Evolutionary conservation across 2,797 vertebrate species (phyloP).

Genomic region (Oryzias sinensis): DNA sequence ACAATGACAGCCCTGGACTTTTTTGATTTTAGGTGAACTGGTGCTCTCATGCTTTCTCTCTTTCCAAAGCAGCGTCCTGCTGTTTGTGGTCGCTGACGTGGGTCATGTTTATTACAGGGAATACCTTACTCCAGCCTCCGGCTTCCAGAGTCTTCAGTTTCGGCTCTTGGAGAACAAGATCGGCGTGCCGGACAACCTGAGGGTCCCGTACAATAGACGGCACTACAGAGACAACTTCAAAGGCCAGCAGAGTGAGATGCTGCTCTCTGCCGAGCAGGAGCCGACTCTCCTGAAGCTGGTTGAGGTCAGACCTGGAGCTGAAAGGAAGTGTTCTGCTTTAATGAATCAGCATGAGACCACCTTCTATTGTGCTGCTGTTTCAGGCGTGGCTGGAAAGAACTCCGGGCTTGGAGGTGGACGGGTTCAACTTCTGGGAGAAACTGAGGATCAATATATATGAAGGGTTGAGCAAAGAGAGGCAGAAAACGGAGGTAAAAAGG

Average conservation of each 20-base stretch:
- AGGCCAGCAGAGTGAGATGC: slow-evolving; percentile 81
- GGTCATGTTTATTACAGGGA: slow-evolving; percentile 74
- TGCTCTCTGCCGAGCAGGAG: slow-evolving; percentile 85
- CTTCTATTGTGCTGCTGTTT: slow-evolving; percentile 10
- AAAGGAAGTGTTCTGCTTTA: too few relatives aligned
- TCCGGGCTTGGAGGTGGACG: slow-evolving; percentile 87
- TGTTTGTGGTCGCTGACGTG: not conserved
- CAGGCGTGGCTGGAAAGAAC: slow-evolving; percentile 98
- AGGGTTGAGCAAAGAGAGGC: slow-evolving; percentile 83
- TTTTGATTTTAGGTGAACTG: slow-evolving; percentile 90
- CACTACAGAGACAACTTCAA: slow-evolving; percentile 94
- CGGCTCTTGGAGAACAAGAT: slow-evolving; percentile 96
- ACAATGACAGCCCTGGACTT: slow-evolving; percentile 97
- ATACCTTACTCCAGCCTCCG: slow-evolving; percentile 89
- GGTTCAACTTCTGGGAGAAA: slow-evolving; percentile 95
- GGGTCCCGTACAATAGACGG: slow-evolving; percentile 91
- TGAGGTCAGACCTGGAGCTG: slow-evolving; percentile 77
- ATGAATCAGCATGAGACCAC: too few relatives aligned
- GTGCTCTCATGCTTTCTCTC: not conserved
- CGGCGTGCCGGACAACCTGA: slow-evolving; percentile 87
- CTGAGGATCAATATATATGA: slow-evolving; percentile 87
- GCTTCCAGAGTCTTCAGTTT: slow-evolving; percentile 97
- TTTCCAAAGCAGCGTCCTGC: not conserved
- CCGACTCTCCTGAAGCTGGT: slow-evolving; percentile 87
- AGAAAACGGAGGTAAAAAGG: slow-evolving; percentile 82